Percentiles rank a stretch among this genome's conserved stretches.
phyloP scores from a whole-genome alignment of 2,113 vertebrate genomes.

The Pelecanus crispus region DNA sequence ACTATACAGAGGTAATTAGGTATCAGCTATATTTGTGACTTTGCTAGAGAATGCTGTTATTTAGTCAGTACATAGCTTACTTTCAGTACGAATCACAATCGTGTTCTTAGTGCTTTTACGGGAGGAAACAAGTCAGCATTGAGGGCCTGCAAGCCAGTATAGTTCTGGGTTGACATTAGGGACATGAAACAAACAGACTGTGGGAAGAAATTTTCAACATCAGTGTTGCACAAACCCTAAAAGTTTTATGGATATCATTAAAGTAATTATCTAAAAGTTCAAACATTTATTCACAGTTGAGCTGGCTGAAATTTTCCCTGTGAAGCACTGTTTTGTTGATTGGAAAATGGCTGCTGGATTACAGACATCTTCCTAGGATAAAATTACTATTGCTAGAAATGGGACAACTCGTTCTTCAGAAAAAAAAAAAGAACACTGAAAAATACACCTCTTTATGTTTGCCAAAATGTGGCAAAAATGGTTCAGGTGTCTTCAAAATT shows the following conservation, averaged over 20 bases:
- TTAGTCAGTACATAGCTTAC: neutral
- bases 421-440: neutral
- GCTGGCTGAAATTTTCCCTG: neutral
- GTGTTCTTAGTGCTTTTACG: neutral
- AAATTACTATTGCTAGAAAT: neutral
- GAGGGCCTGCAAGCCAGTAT: neutral
- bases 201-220: neutral
- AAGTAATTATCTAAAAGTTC: neutral
- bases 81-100: neutral
- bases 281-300: neutral
- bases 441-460: neutral
- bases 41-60: neutral
- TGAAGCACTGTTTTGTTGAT: neutral
- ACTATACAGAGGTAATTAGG: constrained; percentile 38
- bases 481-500: neutral
- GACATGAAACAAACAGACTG: neutral
- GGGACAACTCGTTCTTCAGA: neutral
- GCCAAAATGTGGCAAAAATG: neutral
- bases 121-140: neutral
- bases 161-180: neutral
- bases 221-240: neutral
- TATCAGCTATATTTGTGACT: neutral
- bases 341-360: neutral
- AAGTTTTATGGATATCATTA: neutral
- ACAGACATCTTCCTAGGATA: neutral